Conservation (phyloP, 2,113 vertebrate species). For the Phrynosoma platyrhinos region DNA sequence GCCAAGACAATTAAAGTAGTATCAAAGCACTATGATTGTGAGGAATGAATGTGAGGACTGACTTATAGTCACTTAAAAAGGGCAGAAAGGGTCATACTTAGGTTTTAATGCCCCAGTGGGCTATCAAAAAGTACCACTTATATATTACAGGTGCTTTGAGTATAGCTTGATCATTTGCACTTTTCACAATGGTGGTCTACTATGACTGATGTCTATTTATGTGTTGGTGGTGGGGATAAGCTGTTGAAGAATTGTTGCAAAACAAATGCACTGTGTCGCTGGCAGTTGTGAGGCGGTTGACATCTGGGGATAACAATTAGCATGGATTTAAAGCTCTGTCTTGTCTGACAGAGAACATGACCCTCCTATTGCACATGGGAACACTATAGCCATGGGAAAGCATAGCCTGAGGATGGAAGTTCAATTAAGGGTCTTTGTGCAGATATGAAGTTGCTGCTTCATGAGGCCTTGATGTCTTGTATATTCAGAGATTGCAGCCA, state of each 20-base stretch:
- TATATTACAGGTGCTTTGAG: slow-evolving; percentile 17
- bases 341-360: slow-evolving; percentile 55
- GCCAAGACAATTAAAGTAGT: no score
- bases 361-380: slow-evolving; percentile 47
- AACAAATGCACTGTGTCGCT: slow-evolving; percentile 39
- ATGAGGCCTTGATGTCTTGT: slow-evolving; percentile 28
- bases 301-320: slow-evolving; percentile 58
- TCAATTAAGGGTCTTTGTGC: slow-evolving; percentile 61
- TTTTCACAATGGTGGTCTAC: slow-evolving; percentile 45
- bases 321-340: slow-evolving; percentile 55
- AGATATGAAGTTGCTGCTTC: slow-evolving; percentile 53
- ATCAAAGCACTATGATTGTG: no score
- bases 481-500: slow-evolving; percentile 46
- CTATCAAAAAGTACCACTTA: not conserved
- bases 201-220: slow-evolving; percentile 20
- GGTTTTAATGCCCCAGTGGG: not conserved
- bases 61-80: not conserved
- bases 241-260: slow-evolving; percentile 60
- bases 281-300: not conserved
- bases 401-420: slow-evolving; percentile 63
- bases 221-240: slow-evolving; percentile 26
- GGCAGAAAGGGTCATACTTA: not conserved
- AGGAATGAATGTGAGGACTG: no score
- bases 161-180: slow-evolving; percentile 53
- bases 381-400: slow-evolving; percentile 57